Percentiles rank a stretch among this genome's conserved stretches.
phyloP scores from a whole-genome alignment of 1,140 invertebrate genomes.

The Sinella curviseta region DNA sequence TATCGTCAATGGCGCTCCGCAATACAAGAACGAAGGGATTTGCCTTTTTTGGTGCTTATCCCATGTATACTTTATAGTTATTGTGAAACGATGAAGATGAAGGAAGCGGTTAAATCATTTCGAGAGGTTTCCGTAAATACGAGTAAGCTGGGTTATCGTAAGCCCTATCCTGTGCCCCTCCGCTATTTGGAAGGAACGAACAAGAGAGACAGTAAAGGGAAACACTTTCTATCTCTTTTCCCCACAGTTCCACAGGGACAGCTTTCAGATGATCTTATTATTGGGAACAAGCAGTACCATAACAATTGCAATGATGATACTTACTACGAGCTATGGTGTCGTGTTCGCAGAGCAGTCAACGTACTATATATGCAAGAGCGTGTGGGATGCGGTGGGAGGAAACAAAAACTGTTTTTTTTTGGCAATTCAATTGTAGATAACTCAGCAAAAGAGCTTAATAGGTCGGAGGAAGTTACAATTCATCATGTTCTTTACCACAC shows the following conservation, averaged over 20 bases:
- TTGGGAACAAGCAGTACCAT: not conserved
- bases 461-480: slow-evolving; percentile 20
- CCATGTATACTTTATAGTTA: not conserved
- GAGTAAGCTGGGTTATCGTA: too few species aligned
- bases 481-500: slow-evolving; percentile 8
- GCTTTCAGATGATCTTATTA: not conserved
- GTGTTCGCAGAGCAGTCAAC: too few species aligned
- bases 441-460: slow-evolving; percentile 24
- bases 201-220: not conserved
- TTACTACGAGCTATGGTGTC: not conserved
- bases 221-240: not conserved
- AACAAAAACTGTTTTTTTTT: not conserved
- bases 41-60: not conserved
- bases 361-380: too few species aligned
- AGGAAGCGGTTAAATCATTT: not conserved
- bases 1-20: too few species aligned
- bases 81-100: not conserved
- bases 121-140: not conserved
- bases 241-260: not conserved
- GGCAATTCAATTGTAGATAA: slow-evolving; percentile 25
- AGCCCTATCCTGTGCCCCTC: too few species aligned
- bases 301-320: not conserved
- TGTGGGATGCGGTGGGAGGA: not conserved
- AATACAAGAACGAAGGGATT: not conserved
- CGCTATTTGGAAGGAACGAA: not conserved